Percentiles rank a stretch among this genome's conserved stretches.
phyloP scores from a whole-genome alignment of 2,797 vertebrate species.

The Halcyon chelicuti region DNA sequence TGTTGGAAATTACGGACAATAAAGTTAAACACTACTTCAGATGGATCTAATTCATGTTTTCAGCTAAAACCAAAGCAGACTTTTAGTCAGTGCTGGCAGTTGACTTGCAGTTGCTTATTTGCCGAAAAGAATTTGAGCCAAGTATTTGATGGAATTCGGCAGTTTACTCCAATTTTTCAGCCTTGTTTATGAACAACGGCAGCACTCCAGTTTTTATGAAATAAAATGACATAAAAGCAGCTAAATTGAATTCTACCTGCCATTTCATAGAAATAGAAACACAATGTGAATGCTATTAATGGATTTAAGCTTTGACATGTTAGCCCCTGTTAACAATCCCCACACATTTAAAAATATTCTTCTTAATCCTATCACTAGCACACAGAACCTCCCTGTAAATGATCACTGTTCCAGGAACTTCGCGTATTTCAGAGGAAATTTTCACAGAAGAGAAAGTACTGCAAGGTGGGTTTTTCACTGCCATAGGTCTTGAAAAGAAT shows the following conservation, averaged over 20 bases:
- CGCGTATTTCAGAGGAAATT: not conserved
- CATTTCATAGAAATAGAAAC: constrained; percentile 44
- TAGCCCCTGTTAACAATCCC: not conserved
- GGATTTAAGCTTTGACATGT: not conserved
- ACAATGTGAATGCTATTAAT: constrained; percentile 5
- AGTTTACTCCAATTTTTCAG: not conserved
- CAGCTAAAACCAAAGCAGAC: not conserved
- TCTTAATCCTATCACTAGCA: not conserved
- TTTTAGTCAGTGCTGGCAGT: not conserved
- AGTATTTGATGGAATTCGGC: not conserved
- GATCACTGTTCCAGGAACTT: not conserved
- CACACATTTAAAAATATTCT: not conserved
- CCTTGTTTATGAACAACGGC: constrained; percentile 21
- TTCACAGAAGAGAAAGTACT: not conserved
- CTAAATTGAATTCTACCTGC: constrained; percentile 52
- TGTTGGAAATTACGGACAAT: not conserved
- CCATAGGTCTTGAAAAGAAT: not conserved
- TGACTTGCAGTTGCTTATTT: not conserved
- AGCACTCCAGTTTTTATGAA: constrained; percentile 47
- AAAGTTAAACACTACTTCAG: not conserved
- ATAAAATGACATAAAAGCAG: constrained; percentile 41
- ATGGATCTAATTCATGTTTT: not conserved
- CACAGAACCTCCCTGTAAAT: not conserved
- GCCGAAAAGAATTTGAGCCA: not conserved
- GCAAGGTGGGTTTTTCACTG: not conserved